Evolutionary conservation across 1,140 invertebrate species (phyloP), one percentile per base, ranked within the genome.

Genomic region (Macrosteles quadrilineatus): DNA sequence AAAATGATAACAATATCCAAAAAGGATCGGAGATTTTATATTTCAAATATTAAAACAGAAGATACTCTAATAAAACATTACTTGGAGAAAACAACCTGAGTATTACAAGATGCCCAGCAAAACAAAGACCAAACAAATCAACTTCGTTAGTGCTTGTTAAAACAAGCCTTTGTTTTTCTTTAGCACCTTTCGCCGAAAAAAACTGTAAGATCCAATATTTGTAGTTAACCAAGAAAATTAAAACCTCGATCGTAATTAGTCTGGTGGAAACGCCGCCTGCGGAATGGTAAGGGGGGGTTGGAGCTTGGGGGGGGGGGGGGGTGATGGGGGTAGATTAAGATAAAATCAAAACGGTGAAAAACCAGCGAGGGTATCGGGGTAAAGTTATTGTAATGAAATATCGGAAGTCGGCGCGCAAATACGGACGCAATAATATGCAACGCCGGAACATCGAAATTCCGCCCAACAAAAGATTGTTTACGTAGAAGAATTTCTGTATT

Each of bases 391-490:
- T 59, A 59, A 59, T 59, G 27, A 59, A 59, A 59, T 59, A 59
- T 59, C 55, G 55, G 55, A 59, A 59, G 55, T 59, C 55, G n/a
- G 27, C 25, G 11, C 21, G 21, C 55, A 59, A 59, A 59, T 59
- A 59, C 21, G 55, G 55, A 59, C 55, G 55, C 55, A 59, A 59
- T 59, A 59, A 59, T 6, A 23, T 27, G 2, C 55, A 59, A 29
- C 55, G 2, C 55, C 55, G 55, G 55, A 59, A 59, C 55, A 30
- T 59, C 47, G 55, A 59, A 59, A 59, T 59, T 59, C 55, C 55
- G 55, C 55, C 25, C 55, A 29, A 59, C 55, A 59, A 59, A 59
- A 59, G 55, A 59, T 59, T 59, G 55, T 59, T 59, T 59, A 23
- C 23, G 27, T 12, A 27, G 55, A 59, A 59, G 55, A 59, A 59